Percentiles rank a stretch among this genome's conserved stretches.
Evolutionary conservation across 2,888 invertebrate species (phyloP).

Genomic region (Panopea generosa): DNA sequence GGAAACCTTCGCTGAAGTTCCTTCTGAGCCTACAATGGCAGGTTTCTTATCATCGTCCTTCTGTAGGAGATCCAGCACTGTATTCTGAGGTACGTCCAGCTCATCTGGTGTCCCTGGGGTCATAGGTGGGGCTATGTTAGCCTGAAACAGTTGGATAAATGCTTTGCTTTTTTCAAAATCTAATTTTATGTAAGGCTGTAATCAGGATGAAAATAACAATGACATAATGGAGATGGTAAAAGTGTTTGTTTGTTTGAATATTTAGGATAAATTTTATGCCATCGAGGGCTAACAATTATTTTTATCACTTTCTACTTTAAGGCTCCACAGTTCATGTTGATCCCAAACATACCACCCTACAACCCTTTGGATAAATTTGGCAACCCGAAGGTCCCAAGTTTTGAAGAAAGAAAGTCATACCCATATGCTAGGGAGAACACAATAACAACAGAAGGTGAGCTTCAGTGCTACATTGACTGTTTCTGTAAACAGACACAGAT

Average conservation of each 20-base stretch:
- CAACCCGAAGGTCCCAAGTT: conserved; percentile 44
- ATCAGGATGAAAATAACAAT: too few relatives aligned
- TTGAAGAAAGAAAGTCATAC: conserved; percentile 73
- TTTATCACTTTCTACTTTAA: conserved; percentile 48
- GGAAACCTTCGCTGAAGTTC: conserved; percentile 71
- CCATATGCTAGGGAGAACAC: conserved; percentile 75
- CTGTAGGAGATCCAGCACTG: conserved; percentile 21
- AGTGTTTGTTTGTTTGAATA: too few relatives aligned
- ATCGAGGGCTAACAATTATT: too few relatives aligned
- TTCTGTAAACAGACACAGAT: too few relatives aligned
- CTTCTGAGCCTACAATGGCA: conserved; percentile 78
- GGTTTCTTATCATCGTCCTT: conserved; percentile 71
- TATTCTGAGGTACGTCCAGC: not conserved
- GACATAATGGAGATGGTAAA: too few relatives aligned
- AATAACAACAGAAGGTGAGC: conserved; percentile 75
- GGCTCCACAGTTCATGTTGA: conserved; percentile 69
- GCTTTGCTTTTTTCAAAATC: too few relatives aligned
- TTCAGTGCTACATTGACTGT: too few relatives aligned
- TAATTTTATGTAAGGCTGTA: too few relatives aligned
- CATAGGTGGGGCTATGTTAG: conserved; percentile 60
- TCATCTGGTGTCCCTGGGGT: conserved; percentile 57
- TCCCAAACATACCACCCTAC: conserved; percentile 74
- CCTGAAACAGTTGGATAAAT: conserved; percentile 59
- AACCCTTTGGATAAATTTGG: conserved; percentile 76
- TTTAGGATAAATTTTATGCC: too few relatives aligned